These are phyloP conservation scores for Catharus minimus DNA, from an alignment of 2,113 vertebrate species.

Conservation along the genomic window DNA sequence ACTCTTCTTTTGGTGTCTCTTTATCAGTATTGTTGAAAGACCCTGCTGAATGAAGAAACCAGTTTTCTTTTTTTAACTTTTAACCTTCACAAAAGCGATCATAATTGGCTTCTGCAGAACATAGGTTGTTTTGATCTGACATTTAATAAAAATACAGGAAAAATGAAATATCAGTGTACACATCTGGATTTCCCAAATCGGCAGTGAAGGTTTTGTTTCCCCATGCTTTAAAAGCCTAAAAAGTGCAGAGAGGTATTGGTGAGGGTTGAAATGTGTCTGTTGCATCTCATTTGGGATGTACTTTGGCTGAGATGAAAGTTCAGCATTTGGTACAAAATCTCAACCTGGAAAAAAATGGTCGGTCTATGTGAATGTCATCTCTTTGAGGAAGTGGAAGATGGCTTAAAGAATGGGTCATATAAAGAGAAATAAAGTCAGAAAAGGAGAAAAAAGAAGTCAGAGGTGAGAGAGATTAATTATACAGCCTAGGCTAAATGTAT, in stretches of 20 bases:
- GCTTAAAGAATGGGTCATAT: not conserved
- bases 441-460: not conserved
- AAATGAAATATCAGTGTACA: not conserved
- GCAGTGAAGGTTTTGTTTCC: not conserved
- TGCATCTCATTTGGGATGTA: not conserved
- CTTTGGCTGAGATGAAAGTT: not conserved
- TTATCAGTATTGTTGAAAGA: not conserved
- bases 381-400: not conserved
- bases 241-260: not conserved
- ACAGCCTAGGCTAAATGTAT: not conserved
- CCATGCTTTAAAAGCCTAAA: not conserved
- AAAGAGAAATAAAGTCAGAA: not conserved
- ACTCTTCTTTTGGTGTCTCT: not conserved
- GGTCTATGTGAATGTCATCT: not conserved
- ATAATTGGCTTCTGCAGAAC: not conserved
- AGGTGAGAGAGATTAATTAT: not conserved
- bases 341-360: not conserved
- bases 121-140: not conserved
- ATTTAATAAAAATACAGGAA: not conserved
- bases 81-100: not conserved
- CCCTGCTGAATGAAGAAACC: conserved; percentile 22
- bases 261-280: not conserved
- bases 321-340: not conserved
- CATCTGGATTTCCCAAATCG: not conserved
- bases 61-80: conserved; percentile 42